Conservation (phyloP, 2,888 invertebrate genomes). For the Dryomyza anilis region DNA sequence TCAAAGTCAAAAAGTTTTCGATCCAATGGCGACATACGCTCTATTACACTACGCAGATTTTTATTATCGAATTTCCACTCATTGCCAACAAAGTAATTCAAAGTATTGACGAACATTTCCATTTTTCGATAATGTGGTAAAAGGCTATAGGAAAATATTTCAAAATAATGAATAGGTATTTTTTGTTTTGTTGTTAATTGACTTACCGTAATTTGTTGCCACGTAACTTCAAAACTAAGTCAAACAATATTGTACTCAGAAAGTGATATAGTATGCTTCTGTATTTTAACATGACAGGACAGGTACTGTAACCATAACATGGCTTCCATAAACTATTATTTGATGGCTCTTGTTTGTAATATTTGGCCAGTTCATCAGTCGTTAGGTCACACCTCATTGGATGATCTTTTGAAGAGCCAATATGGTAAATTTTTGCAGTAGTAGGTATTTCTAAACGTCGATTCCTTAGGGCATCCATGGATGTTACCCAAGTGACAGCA, state of each 20-base stretch:
- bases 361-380: no score
- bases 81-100: constrained; percentile 37
- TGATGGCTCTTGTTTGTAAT: no score
- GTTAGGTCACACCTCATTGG: constrained; percentile 29
- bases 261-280: constrained; percentile 39
- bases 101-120: constrained; percentile 34
- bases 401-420: constrained; percentile 33
- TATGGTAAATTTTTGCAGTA: constrained; percentile 35
- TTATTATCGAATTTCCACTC: constrained; percentile 37
- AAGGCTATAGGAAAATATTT: constrained; percentile 37
- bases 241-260: no score
- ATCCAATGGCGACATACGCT: constrained; percentile 38
- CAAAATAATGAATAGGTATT: no score
- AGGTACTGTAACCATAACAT: no score
- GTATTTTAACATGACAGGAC: constrained; percentile 33
- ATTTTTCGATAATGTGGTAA: constrained; percentile 38
- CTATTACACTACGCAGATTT: constrained; percentile 38
- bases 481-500: constrained; percentile 41
- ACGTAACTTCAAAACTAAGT: no score
- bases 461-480: constrained; percentile 17
- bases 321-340: no score
- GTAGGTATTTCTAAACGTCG: background rate
- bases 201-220: no score
- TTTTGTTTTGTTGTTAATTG: no score
- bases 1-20: constrained; percentile 40